phyloP scores from a whole-genome alignment of 2,113 vertebrate species.

The Protomyctophum bolini region DNA sequence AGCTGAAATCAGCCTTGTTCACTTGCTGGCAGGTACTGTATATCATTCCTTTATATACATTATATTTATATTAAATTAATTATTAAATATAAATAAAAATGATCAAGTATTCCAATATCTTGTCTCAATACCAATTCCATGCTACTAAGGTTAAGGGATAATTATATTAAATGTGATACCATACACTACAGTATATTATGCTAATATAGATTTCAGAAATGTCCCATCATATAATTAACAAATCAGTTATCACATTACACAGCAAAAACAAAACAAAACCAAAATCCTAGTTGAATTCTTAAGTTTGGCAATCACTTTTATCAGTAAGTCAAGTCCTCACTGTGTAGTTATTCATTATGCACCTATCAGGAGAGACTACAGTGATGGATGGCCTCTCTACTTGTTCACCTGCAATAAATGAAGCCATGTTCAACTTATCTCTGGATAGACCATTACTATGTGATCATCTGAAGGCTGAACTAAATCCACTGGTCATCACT shows the following conservation, averaged over 20 bases:
- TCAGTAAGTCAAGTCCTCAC: too few relatives aligned
- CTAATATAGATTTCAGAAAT: too few relatives aligned
- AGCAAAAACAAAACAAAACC: neutral
- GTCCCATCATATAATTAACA: neutral
- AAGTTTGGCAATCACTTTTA: neutral
- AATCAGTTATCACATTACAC: neutral
- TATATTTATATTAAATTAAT: neutral
- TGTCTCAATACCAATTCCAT: neutral
- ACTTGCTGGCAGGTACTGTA: conserved; percentile 78
- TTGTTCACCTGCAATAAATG: conserved; percentile 58
- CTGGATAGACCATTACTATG: conserved; percentile 80
- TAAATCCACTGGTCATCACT: conserved; percentile 86
- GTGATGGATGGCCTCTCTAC: conserved; percentile 63
- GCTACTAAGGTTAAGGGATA: neutral
- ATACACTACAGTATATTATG: neutral
- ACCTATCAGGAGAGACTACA: conserved; percentile 70
- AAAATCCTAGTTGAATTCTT: neutral
- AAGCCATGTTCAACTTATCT: conserved; percentile 77
- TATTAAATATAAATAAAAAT: too few relatives aligned
- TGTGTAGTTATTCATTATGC: neutral
- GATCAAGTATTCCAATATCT: neutral
- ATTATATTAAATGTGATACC: neutral
- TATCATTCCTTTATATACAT: conserved; percentile 5
- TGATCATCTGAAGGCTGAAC: conserved; percentile 79
- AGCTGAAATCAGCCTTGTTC: conserved; percentile 60